These are phyloP conservation scores for Sarcophaga subvicina DNA, from an alignment of 2,888 invertebrate genomes.

Conservation along the genomic window DNA sequence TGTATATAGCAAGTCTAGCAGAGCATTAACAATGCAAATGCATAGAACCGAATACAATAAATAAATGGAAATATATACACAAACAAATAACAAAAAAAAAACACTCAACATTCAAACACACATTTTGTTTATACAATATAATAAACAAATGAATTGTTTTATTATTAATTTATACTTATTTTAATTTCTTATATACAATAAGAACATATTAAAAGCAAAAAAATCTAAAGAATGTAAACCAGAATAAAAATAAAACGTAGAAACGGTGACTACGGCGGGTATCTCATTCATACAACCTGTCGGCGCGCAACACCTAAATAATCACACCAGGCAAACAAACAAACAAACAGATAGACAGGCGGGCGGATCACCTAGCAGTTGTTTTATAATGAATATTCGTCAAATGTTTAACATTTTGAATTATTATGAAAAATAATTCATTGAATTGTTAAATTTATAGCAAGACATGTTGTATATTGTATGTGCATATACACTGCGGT, in stretches of 20 bases:
- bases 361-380: not conserved
- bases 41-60: too few species aligned
- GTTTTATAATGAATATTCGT: not conserved
- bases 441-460: not conserved
- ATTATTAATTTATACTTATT: too few species aligned
- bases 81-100: too few species aligned
- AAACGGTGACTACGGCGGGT: not conserved
- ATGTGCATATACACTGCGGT: too few species aligned
- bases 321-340: not conserved
- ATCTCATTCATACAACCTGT: not conserved
- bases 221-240: not conserved
- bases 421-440: not conserved
- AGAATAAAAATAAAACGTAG: not conserved
- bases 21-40: too few species aligned
- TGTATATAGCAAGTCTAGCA: too few species aligned
- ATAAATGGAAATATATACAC: too few species aligned
- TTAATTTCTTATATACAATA: not conserved
- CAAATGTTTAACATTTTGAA: not conserved
- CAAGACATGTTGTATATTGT: too few species aligned
- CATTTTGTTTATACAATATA: not conserved
- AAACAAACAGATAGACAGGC: not conserved
- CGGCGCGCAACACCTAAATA: not conserved
- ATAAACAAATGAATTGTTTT: not conserved
- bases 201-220: not conserved
- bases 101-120: not conserved